phyloP scores from a whole-genome alignment of 1,140 invertebrate genomes.

The Micrasema longulum region DNA sequence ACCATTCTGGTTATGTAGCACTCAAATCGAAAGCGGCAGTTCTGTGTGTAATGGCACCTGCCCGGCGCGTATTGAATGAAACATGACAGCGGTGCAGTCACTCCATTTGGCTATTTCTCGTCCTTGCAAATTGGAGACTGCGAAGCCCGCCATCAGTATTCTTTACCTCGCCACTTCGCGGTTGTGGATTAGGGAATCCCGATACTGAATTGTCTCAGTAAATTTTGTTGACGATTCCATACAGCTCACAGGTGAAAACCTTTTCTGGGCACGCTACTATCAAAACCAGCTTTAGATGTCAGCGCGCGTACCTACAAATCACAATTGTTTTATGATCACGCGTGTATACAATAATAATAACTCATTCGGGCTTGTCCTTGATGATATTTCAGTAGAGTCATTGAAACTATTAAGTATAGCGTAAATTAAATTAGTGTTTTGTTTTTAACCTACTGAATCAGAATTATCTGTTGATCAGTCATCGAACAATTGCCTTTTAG shows the following conservation, averaged over 20 bases:
- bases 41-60: background rate
- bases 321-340: too few relatives aligned
- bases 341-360: too few relatives aligned
- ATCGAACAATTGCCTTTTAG: too few relatives aligned
- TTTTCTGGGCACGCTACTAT: background rate
- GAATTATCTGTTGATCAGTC: too few relatives aligned
- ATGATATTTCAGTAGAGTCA: too few relatives aligned
- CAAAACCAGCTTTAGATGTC: constrained; percentile 2
- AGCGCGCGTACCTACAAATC: background rate
- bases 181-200: constrained; percentile 39
- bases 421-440: too few relatives aligned
- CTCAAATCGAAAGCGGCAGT: background rate
- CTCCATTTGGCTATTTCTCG: background rate
- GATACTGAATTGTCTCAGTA: background rate
- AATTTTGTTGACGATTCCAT: constrained; percentile 16
- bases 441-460: too few relatives aligned
- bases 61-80: background rate
- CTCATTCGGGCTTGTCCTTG: too few relatives aligned
- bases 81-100: constrained; percentile 4
- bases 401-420: too few relatives aligned
- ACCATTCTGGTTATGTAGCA: background rate
- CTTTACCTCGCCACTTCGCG: constrained; percentile 31
- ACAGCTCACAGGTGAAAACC: background rate
- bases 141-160: constrained; percentile 25
- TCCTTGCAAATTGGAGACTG: background rate